Percentiles rank a stretch among this genome's conserved stretches.
Conservation (phyloP, 2,113 vertebrate species). For the Brachionichthys hirsutus region DNA sequence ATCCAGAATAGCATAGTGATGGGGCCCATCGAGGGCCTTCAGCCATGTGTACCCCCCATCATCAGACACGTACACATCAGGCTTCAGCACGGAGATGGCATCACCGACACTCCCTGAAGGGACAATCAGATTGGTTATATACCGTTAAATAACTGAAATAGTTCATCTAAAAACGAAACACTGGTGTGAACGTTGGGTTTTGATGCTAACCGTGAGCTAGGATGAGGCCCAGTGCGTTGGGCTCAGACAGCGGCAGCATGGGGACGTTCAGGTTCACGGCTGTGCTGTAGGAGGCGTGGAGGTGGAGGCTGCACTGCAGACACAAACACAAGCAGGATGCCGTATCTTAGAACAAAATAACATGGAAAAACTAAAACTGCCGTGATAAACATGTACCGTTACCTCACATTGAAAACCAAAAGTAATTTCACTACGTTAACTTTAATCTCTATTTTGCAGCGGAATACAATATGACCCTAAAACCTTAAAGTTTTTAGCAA, state of each 20-base stretch:
- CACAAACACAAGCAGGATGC: conserved; percentile 32
- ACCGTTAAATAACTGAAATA: background rate
- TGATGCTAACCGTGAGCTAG: conserved; percentile 86
- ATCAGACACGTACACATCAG: conserved; percentile 92
- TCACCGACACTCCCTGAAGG: conserved; percentile 88
- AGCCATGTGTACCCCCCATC: conserved; percentile 93
- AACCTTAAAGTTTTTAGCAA: background rate
- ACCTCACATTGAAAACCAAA: background rate
- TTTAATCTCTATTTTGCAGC: too few species aligned
- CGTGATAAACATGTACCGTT: too few species aligned
- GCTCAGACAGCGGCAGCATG: conserved; percentile 86
- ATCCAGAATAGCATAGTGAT: conserved; percentile 92
- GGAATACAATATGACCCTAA: background rate
- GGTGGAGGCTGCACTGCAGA: conserved; percentile 90
- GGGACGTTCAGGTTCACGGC: conserved; percentile 88
- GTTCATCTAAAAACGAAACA: background rate
- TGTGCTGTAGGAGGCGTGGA: conserved; percentile 90
- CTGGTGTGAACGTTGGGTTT: background rate
- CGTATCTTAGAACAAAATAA: background rate
- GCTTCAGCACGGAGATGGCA: conserved; percentile 84
- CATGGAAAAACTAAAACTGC: background rate
- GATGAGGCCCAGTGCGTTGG: conserved; percentile 90
- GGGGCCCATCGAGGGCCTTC: conserved; percentile 86
- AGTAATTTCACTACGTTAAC: background rate
- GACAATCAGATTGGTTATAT: background rate